phyloP scores from a whole-genome alignment of 2,888 invertebrate genomes.

The Coecobrya sp. region DNA sequence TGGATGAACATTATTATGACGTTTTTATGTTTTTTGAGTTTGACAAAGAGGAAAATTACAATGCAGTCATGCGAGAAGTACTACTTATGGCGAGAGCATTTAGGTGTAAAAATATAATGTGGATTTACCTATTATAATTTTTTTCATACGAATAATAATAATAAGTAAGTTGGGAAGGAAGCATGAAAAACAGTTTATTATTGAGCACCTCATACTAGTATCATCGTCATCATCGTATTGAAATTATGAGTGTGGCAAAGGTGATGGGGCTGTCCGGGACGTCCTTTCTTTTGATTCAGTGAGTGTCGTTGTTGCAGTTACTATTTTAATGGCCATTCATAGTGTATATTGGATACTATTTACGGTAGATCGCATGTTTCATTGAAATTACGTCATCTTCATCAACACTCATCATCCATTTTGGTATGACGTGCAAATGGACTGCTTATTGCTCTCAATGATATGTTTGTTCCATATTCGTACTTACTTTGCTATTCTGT shows the following conservation, averaged over 20 bases:
- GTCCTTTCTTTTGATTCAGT: constrained; percentile 21
- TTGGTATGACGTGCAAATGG: constrained; percentile 13
- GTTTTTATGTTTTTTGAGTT: neutral
- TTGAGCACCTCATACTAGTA: neutral
- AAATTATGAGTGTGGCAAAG: constrained; percentile 28
- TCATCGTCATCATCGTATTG: neutral
- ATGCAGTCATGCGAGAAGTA: constrained; percentile 20
- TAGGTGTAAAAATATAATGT: neutral
- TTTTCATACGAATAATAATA: neutral
- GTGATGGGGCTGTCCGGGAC: constrained; percentile 17
- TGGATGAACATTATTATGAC: no score
- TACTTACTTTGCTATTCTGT: neutral
- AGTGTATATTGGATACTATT: neutral
- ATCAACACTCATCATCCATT: constrained; percentile 37
- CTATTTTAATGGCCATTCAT: constrained; percentile 25
- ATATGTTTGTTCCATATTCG: neutral
- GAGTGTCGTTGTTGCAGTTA: constrained; percentile 38
- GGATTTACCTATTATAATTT: neutral
- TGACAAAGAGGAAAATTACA: constrained; percentile 21
- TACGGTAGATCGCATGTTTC: constrained; percentile 56
- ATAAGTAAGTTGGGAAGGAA: neutral
- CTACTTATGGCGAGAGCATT: neutral
- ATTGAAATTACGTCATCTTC: constrained; percentile 70
- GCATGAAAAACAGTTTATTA: neutral
- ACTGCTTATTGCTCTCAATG: neutral